These are phyloP conservation scores for Xiphophorus birchmanni DNA, from an alignment of 2,797 vertebrate genomes.

Conservation along the genomic window DNA sequence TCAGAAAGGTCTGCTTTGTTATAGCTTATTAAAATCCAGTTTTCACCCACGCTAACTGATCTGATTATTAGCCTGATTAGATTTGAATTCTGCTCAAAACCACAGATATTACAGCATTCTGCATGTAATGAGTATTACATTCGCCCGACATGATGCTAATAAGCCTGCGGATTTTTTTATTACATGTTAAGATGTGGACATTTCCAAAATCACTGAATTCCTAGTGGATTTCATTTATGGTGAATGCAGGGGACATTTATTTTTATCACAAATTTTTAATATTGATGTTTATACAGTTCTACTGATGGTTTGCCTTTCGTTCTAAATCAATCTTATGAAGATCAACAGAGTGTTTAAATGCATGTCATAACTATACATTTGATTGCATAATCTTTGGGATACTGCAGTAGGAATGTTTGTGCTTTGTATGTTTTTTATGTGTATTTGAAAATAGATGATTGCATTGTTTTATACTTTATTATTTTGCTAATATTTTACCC, in stretches of 20 bases:
- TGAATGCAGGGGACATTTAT: slow-evolving; percentile 20
- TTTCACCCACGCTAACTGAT: slow-evolving; percentile 31
- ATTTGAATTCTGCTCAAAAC: slow-evolving; percentile 33
- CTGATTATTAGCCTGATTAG: slow-evolving; percentile 27
- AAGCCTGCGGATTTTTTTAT: slow-evolving; percentile 23
- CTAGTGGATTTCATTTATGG: background rate
- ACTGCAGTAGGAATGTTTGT: background rate
- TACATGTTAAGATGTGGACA: background rate
- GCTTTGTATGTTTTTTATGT: background rate
- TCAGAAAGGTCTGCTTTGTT: slow-evolving; percentile 35
- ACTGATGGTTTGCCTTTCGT: background rate
- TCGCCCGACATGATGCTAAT: slow-evolving; percentile 16
- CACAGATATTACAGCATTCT: slow-evolving; percentile 31
- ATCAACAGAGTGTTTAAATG: background rate
- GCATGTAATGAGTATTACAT: slow-evolving; percentile 8
- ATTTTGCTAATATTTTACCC: background rate
- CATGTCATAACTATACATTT: background rate
- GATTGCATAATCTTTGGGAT: background rate
- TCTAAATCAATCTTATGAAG: background rate
- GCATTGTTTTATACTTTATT: background rate
- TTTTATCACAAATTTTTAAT: background rate
- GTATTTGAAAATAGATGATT: background rate
- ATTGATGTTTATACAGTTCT: background rate
- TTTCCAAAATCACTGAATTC: slow-evolving; percentile 24
- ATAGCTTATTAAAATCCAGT: slow-evolving; percentile 41